Base-by-base conservation (phyloP, 2,113 vertebrate genomes). In the Ciconia boyciana region DNA sequence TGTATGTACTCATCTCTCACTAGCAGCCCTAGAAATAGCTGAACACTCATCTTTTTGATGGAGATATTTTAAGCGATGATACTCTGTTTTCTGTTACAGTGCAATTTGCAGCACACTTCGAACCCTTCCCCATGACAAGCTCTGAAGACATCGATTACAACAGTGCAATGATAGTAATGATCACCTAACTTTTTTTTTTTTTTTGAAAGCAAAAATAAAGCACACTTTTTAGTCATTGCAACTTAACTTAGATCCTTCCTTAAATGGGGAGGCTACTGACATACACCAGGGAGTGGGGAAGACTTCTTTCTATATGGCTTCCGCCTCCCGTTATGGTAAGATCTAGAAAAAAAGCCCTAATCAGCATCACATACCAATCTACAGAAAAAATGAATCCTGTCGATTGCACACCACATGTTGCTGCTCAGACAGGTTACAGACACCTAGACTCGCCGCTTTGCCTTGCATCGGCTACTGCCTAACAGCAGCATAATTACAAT, bases 11-110 rank as follows among this genome's bases (percentile, higher is more conserved):
- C 83, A 83, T 91, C 83, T 74, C 96, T 94, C 96, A 83, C 89
- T 64, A 92, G 82, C 62, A 83, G 89, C 94, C 79, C 88, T 85
- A 52, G 64, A 90, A 97, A 93, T 82, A 94, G 91, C 75, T 81
- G 83, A 96, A 94, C 83, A 87, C 90, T 94, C 87, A 85, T 95
- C 89, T 96, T 90, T 87, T 58, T 80, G 93, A 95, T 75, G 79
- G 78, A 58, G 91, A 8, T 97, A 95, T 96, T 97, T 97, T 91
- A 90, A 80, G 87, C 29, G 1, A 32, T 69, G 95, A 54, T 84
- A 71, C 88, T 55, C n/a, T 88, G 93, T 82, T 95, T 91, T 60
- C 90, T 88, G 78, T 86, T 94, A 72, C 87, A 66, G 57, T 46
- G 69, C 93, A 78, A 89, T 91, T 75, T 91, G 87, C 85, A 92